Evolutionary conservation across 1,140 invertebrate genomes (phyloP).

Genomic region (Bicyclus anynana): DNA sequence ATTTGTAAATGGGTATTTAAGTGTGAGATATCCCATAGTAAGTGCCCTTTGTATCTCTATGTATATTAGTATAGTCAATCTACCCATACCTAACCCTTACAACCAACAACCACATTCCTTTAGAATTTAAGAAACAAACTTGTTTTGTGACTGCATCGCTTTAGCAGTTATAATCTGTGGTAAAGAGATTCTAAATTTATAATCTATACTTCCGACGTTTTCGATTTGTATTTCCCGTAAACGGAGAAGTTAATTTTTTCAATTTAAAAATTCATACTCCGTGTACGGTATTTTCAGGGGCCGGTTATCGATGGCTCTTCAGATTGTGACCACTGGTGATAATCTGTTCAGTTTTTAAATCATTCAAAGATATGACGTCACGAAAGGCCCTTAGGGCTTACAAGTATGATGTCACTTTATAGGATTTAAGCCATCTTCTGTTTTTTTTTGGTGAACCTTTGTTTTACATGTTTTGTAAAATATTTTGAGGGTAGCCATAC

Average conservation of each 20-base stretch:
- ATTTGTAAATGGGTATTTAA: neutral
- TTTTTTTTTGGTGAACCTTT: too few relatives aligned
- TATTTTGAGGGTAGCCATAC: neutral
- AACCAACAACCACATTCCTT: slow-evolving; percentile 64
- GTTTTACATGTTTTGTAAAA: too few relatives aligned
- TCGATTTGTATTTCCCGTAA: neutral
- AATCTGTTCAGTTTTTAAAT: too few relatives aligned
- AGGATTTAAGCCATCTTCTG: too few relatives aligned
- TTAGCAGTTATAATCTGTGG: slow-evolving; percentile 12
- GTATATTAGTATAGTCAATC: slow-evolving; percentile 36
- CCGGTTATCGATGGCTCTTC: too few relatives aligned
- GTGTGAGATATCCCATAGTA: slow-evolving; percentile 50
- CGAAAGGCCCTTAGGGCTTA: too few relatives aligned
- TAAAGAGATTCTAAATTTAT: slow-evolving; percentile 11
- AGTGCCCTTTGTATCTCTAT: slow-evolving; percentile 63
- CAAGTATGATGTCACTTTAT: too few relatives aligned
- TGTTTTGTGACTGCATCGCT: neutral
- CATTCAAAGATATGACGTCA: too few relatives aligned
- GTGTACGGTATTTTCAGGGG: too few relatives aligned
- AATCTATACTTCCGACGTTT: neutral
- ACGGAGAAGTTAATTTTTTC: too few relatives aligned
- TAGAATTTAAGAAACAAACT: slow-evolving; percentile 52
- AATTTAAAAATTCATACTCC: too few relatives aligned
- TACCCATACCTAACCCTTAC: slow-evolving; percentile 30
- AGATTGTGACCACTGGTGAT: too few relatives aligned